Conservation (phyloP, 2,797 vertebrate species). For the Phrynocephalus forsythii region DNA sequence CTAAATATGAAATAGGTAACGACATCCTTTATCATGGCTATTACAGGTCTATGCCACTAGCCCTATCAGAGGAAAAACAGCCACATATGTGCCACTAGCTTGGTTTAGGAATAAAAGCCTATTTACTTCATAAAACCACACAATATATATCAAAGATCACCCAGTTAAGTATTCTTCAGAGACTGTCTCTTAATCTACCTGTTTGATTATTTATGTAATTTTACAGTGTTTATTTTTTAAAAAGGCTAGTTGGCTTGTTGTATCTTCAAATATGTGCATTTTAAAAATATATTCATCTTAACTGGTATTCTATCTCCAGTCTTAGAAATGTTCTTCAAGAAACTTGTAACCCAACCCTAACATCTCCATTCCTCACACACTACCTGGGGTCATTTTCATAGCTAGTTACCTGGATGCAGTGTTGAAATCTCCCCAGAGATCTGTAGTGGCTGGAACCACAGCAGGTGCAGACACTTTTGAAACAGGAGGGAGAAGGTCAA, state of each 20-base stretch:
- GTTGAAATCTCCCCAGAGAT: conserved; percentile 94
- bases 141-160: no score
- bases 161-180: not conserved
- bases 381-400: not conserved
- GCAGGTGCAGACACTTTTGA: conserved; percentile 74
- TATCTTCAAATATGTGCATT: not conserved
- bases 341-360: conserved; percentile 6
- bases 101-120: not conserved
- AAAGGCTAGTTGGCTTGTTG: not conserved
- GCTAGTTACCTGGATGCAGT: conserved; percentile 84
- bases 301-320: not conserved
- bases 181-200: not conserved
- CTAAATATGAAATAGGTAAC: not conserved
- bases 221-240: not conserved
- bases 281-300: not conserved
- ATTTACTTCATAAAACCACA: no score
- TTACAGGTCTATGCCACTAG: not conserved
- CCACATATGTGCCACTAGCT: not conserved
- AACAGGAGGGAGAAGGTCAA: conserved; percentile 85
- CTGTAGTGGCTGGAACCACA: conserved; percentile 74
- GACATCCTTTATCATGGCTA: no score
- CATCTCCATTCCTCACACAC: not conserved
- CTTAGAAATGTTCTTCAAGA: not conserved
- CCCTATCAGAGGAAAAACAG: not conserved
- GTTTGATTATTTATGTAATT: not conserved